phyloP scores from a whole-genome alignment of 2,797 vertebrate genomes.

The Cossypha dichroa region DNA sequence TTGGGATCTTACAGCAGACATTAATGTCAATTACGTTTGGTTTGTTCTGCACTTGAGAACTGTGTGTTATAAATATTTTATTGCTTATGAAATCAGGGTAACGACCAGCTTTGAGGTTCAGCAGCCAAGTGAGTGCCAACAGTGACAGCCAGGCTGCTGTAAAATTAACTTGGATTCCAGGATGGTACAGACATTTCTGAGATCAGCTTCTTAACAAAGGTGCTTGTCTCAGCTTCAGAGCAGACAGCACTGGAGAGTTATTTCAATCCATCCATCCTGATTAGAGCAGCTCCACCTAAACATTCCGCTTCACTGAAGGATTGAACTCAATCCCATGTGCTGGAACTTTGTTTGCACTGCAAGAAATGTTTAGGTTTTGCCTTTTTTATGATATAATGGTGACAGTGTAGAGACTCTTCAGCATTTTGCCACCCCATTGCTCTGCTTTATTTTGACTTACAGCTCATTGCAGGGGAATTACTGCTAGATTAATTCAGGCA shows the following conservation, averaged over 20 bases:
- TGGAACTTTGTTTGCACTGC: background rate
- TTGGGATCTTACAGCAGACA: background rate
- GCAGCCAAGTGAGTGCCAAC: background rate
- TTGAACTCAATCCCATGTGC: background rate
- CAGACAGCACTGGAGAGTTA: background rate
- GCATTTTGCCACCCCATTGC: background rate
- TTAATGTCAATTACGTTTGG: background rate
- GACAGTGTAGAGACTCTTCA: background rate
- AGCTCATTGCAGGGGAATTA: background rate
- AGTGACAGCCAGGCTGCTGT: background rate
- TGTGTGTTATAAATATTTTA: slow-evolving; percentile 1
- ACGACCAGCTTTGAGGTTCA: background rate
- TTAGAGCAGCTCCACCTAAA: background rate
- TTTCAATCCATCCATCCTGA: background rate
- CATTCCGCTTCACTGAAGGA: background rate
- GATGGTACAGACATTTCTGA: background rate
- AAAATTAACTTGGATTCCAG: slow-evolving; percentile 5
- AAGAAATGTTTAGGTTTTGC: background rate
- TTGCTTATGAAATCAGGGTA: background rate
- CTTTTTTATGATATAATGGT: background rate
- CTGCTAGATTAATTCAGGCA: background rate
- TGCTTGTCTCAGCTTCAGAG: background rate
- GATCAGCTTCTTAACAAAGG: background rate
- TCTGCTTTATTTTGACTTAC: background rate
- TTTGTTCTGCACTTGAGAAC: background rate